phyloP scores from a whole-genome alignment of 2,888 invertebrate genomes.

The Spisula solida region DNA sequence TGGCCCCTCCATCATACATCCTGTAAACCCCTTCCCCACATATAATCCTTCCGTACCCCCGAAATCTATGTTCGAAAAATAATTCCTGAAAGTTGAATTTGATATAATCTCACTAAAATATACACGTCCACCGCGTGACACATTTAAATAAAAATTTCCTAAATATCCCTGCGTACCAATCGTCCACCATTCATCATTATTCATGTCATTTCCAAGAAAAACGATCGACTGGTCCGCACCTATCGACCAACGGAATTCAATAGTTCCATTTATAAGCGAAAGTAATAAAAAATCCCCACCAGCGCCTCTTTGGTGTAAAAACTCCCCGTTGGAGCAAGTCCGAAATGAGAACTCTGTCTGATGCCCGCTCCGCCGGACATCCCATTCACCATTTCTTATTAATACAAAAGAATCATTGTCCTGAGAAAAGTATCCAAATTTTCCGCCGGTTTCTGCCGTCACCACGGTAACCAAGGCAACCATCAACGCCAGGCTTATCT shows the following conservation, averaged over 20 bases:
- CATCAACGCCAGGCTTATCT: slow-evolving; percentile 33
- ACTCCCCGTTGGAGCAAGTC: slow-evolving; percentile 74
- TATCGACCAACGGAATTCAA: slow-evolving; percentile 72
- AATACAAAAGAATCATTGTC: slow-evolving; percentile 68
- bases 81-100: slow-evolving; percentile 71
- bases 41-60: slow-evolving; percentile 62
- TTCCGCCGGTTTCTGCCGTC: slow-evolving; percentile 43
- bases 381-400: slow-evolving; percentile 61
- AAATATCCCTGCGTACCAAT: slow-evolving; percentile 65
- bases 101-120: slow-evolving; percentile 68
- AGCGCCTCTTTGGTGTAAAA: slow-evolving; percentile 69
- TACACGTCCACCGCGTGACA: slow-evolving; percentile 56
- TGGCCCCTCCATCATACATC: slow-evolving; percentile 76
- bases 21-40: slow-evolving; percentile 73
- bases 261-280: slow-evolving; percentile 64
- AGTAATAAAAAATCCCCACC: slow-evolving; percentile 71
- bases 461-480: slow-evolving; percentile 21
- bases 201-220: slow-evolving; percentile 61
- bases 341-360: slow-evolving; percentile 74
- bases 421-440: slow-evolving; percentile 70
- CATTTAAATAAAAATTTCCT: slow-evolving; percentile 71
- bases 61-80: slow-evolving; percentile 69
- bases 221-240: slow-evolving; percentile 47
- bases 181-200: slow-evolving; percentile 72
- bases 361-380: slow-evolving; percentile 56